Percentiles rank a stretch among this genome's conserved stretches.
phyloP scores from a whole-genome alignment of 2,113 vertebrate species.

The Haemorhous mexicanus region DNA sequence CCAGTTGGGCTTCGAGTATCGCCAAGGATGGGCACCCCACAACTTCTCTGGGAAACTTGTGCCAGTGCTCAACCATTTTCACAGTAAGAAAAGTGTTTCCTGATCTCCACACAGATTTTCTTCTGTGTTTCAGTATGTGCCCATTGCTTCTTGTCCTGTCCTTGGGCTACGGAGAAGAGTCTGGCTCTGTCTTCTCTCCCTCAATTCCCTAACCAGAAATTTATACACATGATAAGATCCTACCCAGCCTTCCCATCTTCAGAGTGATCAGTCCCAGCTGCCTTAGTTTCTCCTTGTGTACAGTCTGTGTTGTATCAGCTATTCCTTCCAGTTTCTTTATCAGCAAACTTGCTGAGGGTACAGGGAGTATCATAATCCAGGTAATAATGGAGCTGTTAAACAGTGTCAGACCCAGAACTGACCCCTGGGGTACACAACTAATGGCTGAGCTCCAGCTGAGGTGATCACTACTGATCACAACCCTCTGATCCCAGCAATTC shows the following conservation, averaged over 20 bases:
- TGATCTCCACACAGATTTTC: neutral
- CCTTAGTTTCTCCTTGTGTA: neutral
- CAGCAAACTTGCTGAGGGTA: neutral
- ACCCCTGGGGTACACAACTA: neutral
- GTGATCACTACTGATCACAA: neutral
- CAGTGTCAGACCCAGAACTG: neutral
- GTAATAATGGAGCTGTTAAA: neutral
- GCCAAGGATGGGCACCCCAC: neutral
- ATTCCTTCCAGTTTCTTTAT: neutral
- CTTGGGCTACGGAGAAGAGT: neutral
- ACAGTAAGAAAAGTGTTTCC: neutral
- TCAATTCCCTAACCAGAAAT: neutral
- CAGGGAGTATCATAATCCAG: accelerated
- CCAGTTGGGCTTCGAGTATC: neutral
- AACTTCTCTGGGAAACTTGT: neutral
- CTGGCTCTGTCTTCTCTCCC: neutral
- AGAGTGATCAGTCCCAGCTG: neutral
- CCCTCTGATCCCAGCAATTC: neutral
- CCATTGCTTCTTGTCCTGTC: neutral
- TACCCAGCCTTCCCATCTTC: neutral
- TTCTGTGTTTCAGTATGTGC: neutral
- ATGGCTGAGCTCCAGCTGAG: neutral
- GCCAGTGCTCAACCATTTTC: neutral
- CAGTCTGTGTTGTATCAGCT: neutral
- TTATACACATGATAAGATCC: neutral